These are phyloP conservation scores for Polyommatus iphigenia DNA, from an alignment of 2,888 invertebrate species.

Conservation along the genomic window DNA sequence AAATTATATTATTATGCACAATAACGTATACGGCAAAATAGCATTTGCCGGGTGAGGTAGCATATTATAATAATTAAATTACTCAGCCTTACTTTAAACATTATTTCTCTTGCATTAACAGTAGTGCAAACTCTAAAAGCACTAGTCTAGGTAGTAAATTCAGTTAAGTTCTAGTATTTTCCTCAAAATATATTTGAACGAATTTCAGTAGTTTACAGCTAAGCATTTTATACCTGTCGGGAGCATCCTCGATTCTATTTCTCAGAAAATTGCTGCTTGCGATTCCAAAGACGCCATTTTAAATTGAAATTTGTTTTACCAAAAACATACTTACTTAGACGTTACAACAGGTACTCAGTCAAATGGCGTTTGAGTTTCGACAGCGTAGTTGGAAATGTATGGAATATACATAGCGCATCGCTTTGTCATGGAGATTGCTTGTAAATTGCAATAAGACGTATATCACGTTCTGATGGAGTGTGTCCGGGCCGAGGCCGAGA, in stretches of 20 bases:
- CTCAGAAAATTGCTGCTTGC: neutral
- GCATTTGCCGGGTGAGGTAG: too few relatives aligned
- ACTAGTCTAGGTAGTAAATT: neutral
- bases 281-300: constrained; percentile 1
- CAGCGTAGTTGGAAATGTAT: too few relatives aligned
- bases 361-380: too few relatives aligned
- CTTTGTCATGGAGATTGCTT: too few relatives aligned
- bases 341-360: too few relatives aligned
- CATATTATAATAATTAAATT: neutral
- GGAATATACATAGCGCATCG: too few relatives aligned
- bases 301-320: neutral
- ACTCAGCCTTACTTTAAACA: neutral
- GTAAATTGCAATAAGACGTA: too few relatives aligned
- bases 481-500: too few relatives aligned
- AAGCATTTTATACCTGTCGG: neutral
- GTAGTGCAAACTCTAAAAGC: neutral
- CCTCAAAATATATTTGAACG: neutral
- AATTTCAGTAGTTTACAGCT: neutral
- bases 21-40: too few relatives aligned
- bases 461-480: too few relatives aligned
- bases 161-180: neutral
- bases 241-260: neutral
- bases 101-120: neutral
- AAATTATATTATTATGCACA: too few relatives aligned
- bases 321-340: too few relatives aligned